phyloP scores from a whole-genome alignment of 2,888 invertebrate genomes.

The Metallyticus violacea region DNA sequence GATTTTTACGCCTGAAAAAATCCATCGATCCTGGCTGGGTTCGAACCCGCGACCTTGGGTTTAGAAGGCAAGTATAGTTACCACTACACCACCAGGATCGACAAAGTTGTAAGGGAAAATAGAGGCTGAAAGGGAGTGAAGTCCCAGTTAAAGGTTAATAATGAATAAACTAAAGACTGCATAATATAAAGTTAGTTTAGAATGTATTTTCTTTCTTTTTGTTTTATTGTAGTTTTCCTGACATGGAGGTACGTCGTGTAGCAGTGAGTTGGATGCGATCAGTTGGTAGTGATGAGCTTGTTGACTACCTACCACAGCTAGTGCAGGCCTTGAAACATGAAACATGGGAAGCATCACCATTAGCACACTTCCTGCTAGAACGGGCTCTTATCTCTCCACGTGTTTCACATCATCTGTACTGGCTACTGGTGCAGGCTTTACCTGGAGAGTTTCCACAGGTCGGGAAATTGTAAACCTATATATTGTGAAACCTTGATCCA shows the following conservation, averaged over 20 bases:
- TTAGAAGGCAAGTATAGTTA: no score
- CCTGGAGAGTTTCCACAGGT: slow-evolving; percentile 74
- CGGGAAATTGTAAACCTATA: background rate
- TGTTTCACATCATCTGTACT: slow-evolving; percentile 92
- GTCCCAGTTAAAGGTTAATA: no score
- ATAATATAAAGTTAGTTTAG: no score
- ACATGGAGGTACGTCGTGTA: slow-evolving; percentile 78
- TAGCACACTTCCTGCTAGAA: slow-evolving; percentile 78
- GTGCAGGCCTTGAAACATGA: slow-evolving; percentile 88
- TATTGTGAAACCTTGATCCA: no score
- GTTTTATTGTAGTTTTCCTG: slow-evolving; percentile 72
- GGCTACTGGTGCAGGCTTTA: slow-evolving; percentile 82
- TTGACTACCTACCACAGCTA: slow-evolving; percentile 89
- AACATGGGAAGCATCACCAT: slow-evolving; percentile 84
- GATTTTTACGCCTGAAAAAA: no score
- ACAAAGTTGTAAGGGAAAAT: no score
- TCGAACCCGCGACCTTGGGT: no score
- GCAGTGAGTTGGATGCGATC: slow-evolving; percentile 80
- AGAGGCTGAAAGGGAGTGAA: no score
- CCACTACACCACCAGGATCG: no score
- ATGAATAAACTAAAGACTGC: no score
- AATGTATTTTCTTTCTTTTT: no score
- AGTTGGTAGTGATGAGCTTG: slow-evolving; percentile 82
- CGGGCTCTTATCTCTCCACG: slow-evolving; percentile 82
- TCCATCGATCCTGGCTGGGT: no score